Evolutionary conservation across 2,797 vertebrate genomes (phyloP).

Genomic region (Schizothorax lantsangensis): DNA sequence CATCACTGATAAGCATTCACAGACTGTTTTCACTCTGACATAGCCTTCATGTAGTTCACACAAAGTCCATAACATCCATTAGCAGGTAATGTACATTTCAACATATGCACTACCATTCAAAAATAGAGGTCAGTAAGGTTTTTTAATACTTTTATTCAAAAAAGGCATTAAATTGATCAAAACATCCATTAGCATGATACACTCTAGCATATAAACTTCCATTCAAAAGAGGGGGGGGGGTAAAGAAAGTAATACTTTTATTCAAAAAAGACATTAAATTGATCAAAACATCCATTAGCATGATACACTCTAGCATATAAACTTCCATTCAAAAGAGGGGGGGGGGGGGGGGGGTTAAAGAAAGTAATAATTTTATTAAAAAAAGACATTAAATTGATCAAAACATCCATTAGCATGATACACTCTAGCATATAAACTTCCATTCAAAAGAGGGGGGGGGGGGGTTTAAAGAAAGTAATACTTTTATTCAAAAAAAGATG

Average conservation of each 20-base stretch:
- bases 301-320: too few species aligned
- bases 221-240: background rate
- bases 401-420: too few species aligned
- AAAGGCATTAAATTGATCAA: background rate
- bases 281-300: too few species aligned
- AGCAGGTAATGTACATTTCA: background rate
- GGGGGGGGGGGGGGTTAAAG: too few species aligned
- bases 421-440: too few species aligned
- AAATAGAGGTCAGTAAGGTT: background rate
- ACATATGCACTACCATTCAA: background rate
- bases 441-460: too few species aligned
- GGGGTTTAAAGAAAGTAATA: too few species aligned
- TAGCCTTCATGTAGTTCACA: conserved; percentile 20
- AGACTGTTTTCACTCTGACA: background rate
- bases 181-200: background rate
- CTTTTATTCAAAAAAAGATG: background rate
- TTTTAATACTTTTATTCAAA: background rate
- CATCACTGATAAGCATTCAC: background rate
- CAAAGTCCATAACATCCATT: conserved; percentile 2
- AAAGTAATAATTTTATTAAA: too few species aligned
- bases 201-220: background rate
- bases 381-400: background rate
- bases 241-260: background rate
- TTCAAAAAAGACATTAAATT: background rate
- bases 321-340: too few species aligned